These are phyloP conservation scores for Myopa tessellatipennis DNA, from an alignment of 2,888 invertebrate species.

Conservation along the genomic window DNA sequence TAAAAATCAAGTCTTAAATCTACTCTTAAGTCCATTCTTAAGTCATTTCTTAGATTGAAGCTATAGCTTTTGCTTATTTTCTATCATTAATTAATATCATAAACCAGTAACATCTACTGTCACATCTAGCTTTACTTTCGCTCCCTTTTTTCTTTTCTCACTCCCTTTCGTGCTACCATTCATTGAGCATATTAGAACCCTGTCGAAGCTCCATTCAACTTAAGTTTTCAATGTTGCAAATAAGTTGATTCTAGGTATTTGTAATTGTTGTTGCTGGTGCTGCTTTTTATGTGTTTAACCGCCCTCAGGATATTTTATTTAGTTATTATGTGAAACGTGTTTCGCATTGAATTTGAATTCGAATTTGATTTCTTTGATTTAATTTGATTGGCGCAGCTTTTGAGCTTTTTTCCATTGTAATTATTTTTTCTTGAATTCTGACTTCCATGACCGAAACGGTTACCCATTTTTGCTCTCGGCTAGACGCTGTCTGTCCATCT, in stretches of 20 bases:
- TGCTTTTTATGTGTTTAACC: background rate
- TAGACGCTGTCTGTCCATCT: background rate
- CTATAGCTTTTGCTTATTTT: no score
- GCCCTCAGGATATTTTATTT: conserved; percentile 33
- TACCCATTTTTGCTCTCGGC: conserved; percentile 4
- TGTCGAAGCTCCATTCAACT: background rate
- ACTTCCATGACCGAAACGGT: conserved; percentile 13
- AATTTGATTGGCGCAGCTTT: conserved; percentile 20
- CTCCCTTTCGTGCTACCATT: no score
- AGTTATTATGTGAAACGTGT: conserved; percentile 21
- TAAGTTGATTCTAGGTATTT: background rate
- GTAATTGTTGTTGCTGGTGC: conserved; percentile 9
- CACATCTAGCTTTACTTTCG: no score
- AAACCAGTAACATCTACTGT: no score
- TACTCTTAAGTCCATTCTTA: no score
- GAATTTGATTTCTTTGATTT: conserved; percentile 29
- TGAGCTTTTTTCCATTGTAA: conserved; percentile 8
- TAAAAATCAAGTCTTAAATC: no score
- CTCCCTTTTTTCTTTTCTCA: no score
- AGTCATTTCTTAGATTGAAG: no score
- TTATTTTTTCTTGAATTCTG: conserved; percentile 30
- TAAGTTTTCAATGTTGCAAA: conserved; percentile 3
- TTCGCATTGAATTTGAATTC: conserved; percentile 28
- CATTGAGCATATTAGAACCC: background rate
- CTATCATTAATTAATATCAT: no score